Evolutionary conservation across 2,888 invertebrate genomes (phyloP).

Genomic region (Heteromyza rotundicornis): DNA sequence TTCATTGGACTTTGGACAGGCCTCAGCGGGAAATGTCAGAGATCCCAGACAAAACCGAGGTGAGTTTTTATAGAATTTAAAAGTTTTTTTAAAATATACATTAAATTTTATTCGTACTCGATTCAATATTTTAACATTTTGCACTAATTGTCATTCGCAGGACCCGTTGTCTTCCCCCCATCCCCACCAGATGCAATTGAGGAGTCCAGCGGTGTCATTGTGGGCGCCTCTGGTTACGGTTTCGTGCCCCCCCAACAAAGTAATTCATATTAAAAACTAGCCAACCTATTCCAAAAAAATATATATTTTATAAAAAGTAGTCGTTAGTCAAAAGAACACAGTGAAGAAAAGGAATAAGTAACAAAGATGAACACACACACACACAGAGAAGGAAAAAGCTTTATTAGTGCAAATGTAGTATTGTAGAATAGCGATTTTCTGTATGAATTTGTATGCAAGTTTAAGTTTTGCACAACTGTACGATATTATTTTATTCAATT

Average conservation of each 20-base stretch:
- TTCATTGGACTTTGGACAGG: constrained; percentile 44
- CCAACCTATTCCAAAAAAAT: constrained; percentile 9
- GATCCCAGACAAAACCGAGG: constrained; percentile 62
- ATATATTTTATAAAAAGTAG: not conserved
- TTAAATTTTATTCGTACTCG: not conserved
- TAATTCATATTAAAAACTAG: constrained; percentile 39
- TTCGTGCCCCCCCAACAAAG: constrained; percentile 75
- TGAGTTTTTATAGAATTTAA: constrained; percentile 35
- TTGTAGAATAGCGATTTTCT: constrained; percentile 13
- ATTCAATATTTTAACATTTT: not conserved
- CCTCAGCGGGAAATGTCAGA: constrained; percentile 42
- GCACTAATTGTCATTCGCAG: constrained; percentile 62
- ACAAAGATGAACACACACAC: no score
- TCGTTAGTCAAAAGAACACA: no score
- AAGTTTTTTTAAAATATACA: not conserved
- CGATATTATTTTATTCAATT: constrained; percentile 24
- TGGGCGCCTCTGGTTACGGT: constrained; percentile 84
- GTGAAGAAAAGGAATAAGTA: no score
- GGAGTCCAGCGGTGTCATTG: constrained; percentile 80
- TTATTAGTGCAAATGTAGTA: constrained; percentile 51
- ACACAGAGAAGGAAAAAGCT: constrained; percentile 41
- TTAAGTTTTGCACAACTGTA: not conserved
- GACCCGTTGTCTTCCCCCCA: constrained; percentile 81
- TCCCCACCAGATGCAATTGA: constrained; percentile 72
- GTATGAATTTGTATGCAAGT: constrained; percentile 12